These are phyloP conservation scores for Notarius lentiginosus DNA, from an alignment of 2,113 vertebrate species.

Conservation along the genomic window DNA sequence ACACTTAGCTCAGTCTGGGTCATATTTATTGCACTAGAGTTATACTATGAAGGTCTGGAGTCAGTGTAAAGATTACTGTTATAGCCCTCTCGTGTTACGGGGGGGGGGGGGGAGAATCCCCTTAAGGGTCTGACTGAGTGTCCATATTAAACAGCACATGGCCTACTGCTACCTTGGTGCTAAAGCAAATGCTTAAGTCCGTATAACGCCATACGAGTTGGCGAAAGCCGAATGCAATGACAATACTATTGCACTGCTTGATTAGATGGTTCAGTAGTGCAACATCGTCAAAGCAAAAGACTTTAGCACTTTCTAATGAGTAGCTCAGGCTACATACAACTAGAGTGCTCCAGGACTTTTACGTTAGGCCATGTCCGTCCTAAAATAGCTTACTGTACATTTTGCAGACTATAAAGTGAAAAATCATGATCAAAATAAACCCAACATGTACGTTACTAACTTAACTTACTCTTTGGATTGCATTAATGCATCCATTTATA, in stretches of 20 bases:
- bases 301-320: conserved; percentile 70
- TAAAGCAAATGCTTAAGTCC: not conserved
- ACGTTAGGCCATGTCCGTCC: not conserved
- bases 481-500: not conserved
- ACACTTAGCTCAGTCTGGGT: conserved; percentile 3
- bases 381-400: not conserved
- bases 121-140: conserved; percentile 10
- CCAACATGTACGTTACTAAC: not conserved
- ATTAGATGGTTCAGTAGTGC: conserved; percentile 92
- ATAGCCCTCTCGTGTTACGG: conserved; percentile 16
- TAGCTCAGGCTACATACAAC: conserved; percentile 3
- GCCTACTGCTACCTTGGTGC: not conserved
- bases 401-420: conserved; percentile 8
- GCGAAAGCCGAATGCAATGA: conserved; percentile 90
- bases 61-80: conserved; percentile 6
- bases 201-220: conserved; percentile 28
- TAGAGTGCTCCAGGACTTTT: not conserved
- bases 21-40: conserved; percentile 10
- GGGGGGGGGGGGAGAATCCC: not conserved
- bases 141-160: conserved; percentile 22
- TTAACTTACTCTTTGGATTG: not conserved
- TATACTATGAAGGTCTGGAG: conserved; percentile 19
- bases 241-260: conserved; percentile 98
- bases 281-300: conserved; percentile 92
- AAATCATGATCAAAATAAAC: not conserved